Conservation (phyloP, 2,113 vertebrate genomes). For the Chauna torquata region DNA sequence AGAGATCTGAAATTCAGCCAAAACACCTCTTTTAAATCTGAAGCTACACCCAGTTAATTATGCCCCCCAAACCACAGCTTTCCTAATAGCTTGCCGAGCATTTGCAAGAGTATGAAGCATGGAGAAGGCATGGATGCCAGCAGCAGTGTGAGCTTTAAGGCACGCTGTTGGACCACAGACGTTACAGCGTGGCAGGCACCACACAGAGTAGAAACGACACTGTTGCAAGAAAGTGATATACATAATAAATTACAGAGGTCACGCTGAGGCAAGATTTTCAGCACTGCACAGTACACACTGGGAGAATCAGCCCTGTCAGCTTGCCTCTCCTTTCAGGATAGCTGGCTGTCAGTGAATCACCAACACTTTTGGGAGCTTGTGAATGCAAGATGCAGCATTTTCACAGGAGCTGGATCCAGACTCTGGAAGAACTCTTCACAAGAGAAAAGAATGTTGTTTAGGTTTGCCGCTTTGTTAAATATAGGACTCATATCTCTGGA, state of each 20-base stretch:
- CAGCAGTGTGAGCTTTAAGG: background rate
- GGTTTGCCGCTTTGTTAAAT: slow-evolving; percentile 22
- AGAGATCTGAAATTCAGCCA: background rate
- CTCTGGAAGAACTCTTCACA: slow-evolving; percentile 13
- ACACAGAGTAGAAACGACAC: background rate
- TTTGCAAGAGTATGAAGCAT: accelerated
- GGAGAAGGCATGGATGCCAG: background rate
- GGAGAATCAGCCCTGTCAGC: background rate
- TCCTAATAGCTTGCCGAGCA: background rate
- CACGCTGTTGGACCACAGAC: accelerated
- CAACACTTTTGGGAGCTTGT: background rate
- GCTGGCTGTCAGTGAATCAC: background rate
- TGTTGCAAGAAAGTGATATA: background rate
- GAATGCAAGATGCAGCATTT: background rate
- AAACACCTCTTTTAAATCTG: background rate
- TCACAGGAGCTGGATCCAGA: background rate
- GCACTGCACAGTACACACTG: background rate
- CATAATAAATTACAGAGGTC: background rate
- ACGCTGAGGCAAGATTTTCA: background rate
- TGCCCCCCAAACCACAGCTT: background rate
- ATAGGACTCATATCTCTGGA: slow-evolving; percentile 11
- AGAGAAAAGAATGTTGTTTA: slow-evolving; percentile 48
- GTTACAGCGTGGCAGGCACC: background rate
- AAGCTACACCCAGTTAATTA: background rate
- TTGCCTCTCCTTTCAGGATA: background rate